These are phyloP conservation scores for Orchesellides sinensis DNA, from an alignment of 2,888 invertebrate genomes.

Conservation along the genomic window DNA sequence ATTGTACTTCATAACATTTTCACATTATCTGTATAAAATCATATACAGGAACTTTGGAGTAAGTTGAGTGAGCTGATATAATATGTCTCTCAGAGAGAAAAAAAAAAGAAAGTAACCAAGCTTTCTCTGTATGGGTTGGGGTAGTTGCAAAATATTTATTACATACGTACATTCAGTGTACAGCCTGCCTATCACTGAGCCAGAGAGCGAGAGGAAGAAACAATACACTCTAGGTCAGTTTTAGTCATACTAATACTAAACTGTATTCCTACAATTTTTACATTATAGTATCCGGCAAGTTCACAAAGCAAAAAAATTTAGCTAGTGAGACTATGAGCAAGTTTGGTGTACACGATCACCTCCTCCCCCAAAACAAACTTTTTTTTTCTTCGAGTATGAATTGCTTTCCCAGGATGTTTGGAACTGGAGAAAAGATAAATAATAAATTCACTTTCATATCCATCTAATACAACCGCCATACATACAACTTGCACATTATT, in stretches of 20 bases:
- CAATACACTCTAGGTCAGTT: background rate
- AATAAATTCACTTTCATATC: slow-evolving; percentile 59
- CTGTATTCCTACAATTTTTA: no score
- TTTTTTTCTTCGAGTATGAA: slow-evolving; percentile 45
- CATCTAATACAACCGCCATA: background rate
- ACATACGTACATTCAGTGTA: no score
- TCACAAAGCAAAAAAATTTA: no score
- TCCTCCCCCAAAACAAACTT: slow-evolving; percentile 54
- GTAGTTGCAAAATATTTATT: slow-evolving; percentile 3
- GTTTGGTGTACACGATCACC: background rate
- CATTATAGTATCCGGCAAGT: no score
- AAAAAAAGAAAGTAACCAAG: no score
- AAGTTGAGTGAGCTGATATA: background rate
- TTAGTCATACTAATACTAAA: no score
- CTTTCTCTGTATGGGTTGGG: background rate
- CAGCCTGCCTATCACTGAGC: background rate
- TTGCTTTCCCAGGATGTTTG: slow-evolving; percentile 42
- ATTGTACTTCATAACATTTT: slow-evolving; percentile 53
- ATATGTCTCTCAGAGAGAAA: background rate
- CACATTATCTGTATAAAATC: slow-evolving; percentile 52
- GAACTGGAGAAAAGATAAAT: slow-evolving; percentile 58
- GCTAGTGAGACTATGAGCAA: no score
- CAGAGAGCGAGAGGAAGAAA: background rate
- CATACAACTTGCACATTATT: background rate
- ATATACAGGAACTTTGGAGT: background rate